Base-by-base conservation (phyloP, 2,797 vertebrate species). In the Pelodytes ibericus region DNA sequence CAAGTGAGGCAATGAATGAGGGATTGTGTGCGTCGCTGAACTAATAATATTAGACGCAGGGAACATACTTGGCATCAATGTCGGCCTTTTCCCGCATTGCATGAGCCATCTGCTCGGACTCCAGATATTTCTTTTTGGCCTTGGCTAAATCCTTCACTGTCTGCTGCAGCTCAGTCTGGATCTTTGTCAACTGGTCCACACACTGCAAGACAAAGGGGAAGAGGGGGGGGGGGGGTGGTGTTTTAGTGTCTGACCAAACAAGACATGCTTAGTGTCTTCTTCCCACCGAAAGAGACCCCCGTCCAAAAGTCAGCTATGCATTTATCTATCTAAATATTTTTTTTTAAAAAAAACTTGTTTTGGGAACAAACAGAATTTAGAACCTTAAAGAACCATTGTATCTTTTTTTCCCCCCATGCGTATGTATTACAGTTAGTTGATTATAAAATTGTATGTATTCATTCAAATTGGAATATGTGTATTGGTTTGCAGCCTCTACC, bases 81-180 rank as follows among this genome's bases (percentile, higher is more conserved):
- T 99, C 97, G 0, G 95, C 95, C 88, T 99, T 99, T 86, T 99
- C 97, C 80, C 96, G 91, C 82, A 98, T 92, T 18, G 96, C 93
- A 29, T 98, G 96, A 81, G 96, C 97, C 93, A 99, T 96, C 93
- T 99, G 96, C 89, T 99, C 97, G 29, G 92, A 93, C 90, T 99
- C 97, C 82, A 95, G 96, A 91, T 99, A 99, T 85, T 99, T 98
- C 89, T 99, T 99, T 89, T 97, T 98, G 89, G 96, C 95, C 90
- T 99, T 99, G 76, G 95, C 95, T 91, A 99, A 89, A 86, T 99
- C 97, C 88, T 99, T 99, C 80, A 98, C 96, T 1, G 96, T 98
- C 87, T 99, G 96, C 86, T 98, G 96, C 73, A 99, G 90, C 87
- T 99, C 97, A 22, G 92, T 89, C 84, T 99, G 97, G 88, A 99